Conservation (phyloP, 2,888 invertebrate genomes). For the Sesamia inferens region DNA sequence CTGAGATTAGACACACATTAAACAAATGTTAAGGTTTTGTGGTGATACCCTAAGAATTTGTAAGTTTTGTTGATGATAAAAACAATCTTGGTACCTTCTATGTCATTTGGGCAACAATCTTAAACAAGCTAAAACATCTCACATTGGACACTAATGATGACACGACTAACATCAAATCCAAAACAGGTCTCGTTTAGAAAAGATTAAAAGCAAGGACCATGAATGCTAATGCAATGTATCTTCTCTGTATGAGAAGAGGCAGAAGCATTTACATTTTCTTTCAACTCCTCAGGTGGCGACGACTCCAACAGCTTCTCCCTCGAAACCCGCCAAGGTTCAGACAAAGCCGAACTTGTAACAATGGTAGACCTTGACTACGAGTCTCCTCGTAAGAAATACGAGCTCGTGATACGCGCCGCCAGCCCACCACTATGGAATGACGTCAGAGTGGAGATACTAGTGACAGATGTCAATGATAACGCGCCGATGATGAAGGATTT, state of each 20-base stretch:
- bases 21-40: too few relatives aligned
- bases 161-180: too few relatives aligned
- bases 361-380: slow-evolving; percentile 98
- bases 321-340: slow-evolving; percentile 94
- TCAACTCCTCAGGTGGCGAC: slow-evolving; percentile 91
- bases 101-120: not conserved
- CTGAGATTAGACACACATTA: too few relatives aligned
- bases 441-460: slow-evolving; percentile 95
- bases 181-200: not conserved
- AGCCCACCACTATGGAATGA: slow-evolving; percentile 97
- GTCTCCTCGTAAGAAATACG: slow-evolving; percentile 96
- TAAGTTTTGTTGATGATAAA: not conserved
- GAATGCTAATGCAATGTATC: too few relatives aligned
- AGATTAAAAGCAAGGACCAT: not conserved
- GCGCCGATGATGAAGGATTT: slow-evolving; percentile 97
- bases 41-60: not conserved
- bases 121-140: too few relatives aligned
- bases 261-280: not conserved
- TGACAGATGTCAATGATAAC: slow-evolving; percentile 98
- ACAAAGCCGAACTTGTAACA: slow-evolving; percentile 96
- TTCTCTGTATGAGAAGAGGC: not conserved
- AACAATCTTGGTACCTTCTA: not conserved
- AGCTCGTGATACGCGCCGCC: slow-evolving; percentile 96
- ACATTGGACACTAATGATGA: not conserved
- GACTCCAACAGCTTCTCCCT: slow-evolving; percentile 96